phyloP scores from a whole-genome alignment of 2,797 vertebrate genomes.

The Microhierax caerulescens region DNA sequence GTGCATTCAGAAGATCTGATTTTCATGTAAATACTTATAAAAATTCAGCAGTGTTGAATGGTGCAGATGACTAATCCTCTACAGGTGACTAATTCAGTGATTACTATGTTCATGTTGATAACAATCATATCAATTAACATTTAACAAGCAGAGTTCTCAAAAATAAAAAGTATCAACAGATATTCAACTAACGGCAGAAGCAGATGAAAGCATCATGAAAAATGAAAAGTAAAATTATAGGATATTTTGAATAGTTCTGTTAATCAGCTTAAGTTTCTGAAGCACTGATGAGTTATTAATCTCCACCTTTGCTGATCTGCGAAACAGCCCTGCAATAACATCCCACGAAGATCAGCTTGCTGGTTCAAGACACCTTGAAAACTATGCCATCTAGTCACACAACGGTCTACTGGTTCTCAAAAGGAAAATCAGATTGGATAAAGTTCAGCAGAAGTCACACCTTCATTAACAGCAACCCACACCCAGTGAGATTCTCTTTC shows the following conservation, averaged over 20 bases:
- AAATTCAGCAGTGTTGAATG: slow-evolving; percentile 1
- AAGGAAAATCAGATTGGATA: not conserved
- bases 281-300: not conserved
- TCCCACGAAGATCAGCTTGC: not conserved
- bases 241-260: not conserved
- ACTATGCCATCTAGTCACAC: not conserved
- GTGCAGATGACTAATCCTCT: slow-evolving; percentile 29
- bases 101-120: slow-evolving; percentile 15
- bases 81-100: slow-evolving; percentile 46
- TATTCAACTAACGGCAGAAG: not conserved
- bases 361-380: not conserved
- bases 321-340: not conserved
- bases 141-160: slow-evolving; percentile 41
- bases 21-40: not conserved
- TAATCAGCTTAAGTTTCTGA: not conserved
- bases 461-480: not conserved
- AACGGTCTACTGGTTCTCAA: not conserved
- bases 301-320: not conserved
- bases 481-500: not conserved
- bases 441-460: not conserved
- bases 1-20: not conserved
- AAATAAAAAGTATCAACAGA: not conserved
- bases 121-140: slow-evolving; percentile 36
- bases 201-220: not conserved
- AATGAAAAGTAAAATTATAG: not conserved